Conservation (phyloP, 2,888 invertebrate species). For the Empis livida region DNA sequence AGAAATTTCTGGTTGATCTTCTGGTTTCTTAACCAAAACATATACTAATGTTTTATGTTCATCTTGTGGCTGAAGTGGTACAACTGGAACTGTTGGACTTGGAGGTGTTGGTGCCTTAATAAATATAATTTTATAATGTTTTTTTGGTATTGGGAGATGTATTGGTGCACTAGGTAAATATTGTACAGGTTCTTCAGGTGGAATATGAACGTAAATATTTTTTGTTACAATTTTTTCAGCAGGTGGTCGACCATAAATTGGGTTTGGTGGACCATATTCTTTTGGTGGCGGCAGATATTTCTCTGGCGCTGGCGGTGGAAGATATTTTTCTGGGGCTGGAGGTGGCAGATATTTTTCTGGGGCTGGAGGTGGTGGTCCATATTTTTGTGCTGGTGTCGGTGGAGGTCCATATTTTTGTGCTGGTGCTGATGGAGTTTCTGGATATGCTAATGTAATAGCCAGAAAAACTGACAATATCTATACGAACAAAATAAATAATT, state of each 20-base stretch:
- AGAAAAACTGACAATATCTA: constrained; percentile 30
- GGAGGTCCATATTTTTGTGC: constrained; percentile 23
- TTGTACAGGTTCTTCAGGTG: constrained; percentile 40
- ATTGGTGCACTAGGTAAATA: constrained; percentile 32
- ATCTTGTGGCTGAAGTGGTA: constrained; percentile 61
- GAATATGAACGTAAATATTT: constrained; percentile 42
- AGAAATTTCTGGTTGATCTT: constrained; percentile 64
- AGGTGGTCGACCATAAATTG: constrained; percentile 31
- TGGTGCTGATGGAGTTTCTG: constrained; percentile 30
- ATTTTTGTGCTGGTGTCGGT: constrained; percentile 15
- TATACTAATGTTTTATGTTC: constrained; percentile 83
- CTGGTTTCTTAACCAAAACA: constrained; percentile 79
- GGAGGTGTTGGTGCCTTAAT: constrained; percentile 43
- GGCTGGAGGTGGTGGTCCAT: constrained; percentile 25
- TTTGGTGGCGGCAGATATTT: constrained; percentile 20
- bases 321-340: constrained; percentile 26
- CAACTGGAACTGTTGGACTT: constrained; percentile 37
- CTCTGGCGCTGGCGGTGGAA: constrained; percentile 21
- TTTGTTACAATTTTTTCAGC: constrained; percentile 31
- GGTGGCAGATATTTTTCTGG: constrained; percentile 27
- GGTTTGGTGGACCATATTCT: constrained; percentile 29
- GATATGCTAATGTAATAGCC: constrained; percentile 34
- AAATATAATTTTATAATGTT: constrained; percentile 45
- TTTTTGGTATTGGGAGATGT: constrained; percentile 38
- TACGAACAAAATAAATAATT: constrained; percentile 4